Base-by-base conservation (phyloP, 64 coral and sea anemone species). In the Montipora capricornis region DNA sequence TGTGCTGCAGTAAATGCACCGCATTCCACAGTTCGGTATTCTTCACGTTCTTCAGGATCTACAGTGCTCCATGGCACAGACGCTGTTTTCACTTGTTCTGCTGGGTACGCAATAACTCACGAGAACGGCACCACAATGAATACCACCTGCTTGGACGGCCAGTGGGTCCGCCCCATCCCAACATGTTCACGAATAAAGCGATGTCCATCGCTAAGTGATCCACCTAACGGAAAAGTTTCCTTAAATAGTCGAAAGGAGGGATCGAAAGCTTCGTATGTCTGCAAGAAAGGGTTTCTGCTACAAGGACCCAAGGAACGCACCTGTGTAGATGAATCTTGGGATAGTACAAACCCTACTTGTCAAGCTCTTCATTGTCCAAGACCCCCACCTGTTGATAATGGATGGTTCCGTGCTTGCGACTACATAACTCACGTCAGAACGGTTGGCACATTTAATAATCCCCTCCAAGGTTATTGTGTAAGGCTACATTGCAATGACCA, bases 401-500 rank as follows among this genome's bases (percentile, higher is more conserved):
- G 89, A 14, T 2, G 1, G 29, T 90, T 45, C 20, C 15, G 20
- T 49, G 24, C 89, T 19, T 90, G 89, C 70, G 29, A 47, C 24
- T 66, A 90, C n/a, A 80, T 90, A 19, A 81, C n/a, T 1, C 29
- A 90, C 69, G 45, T 77, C 0, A 67, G 44, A n/a, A 80, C 58
- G 29, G 68, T 68, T 80, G 89, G 89, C 8, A 90, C 89, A 70
- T 12, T 50, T 22, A 11, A 20, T 17, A 45, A 5, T 67, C 89
- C 89, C 8, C 62, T 90, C 9, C 37, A 90, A 68, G 89, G 89
- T 14, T 90, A 90, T 59, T 90, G 89, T 79, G 89, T 90, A 20
- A 90, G 80, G 70, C 37, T 90, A 51, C 13, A 90, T 2, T 90
- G 89, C 47, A 1, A 17, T 4, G 20, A 5, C 6, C 15, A n/a